phyloP scores from a whole-genome alignment of 1,140 invertebrate species.

The Cotesia vestalis region DNA sequence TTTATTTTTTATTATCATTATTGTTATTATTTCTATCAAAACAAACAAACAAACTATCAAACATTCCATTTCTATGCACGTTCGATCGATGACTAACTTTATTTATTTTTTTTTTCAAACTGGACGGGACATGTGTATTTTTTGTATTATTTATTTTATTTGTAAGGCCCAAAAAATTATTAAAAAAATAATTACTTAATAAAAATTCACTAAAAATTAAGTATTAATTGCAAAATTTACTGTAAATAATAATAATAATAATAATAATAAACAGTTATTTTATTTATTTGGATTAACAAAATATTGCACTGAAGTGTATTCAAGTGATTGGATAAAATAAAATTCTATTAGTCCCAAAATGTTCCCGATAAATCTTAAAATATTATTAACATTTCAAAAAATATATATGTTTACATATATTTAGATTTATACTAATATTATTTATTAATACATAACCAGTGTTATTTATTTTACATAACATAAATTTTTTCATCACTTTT shows the following conservation, averaged over 20 bases:
- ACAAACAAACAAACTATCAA: background rate
- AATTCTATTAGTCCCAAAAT: constrained; percentile 13
- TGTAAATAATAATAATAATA: background rate
- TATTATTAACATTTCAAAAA: constrained; percentile 36
- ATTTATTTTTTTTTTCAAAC: background rate
- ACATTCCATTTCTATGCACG: constrained; percentile 1
- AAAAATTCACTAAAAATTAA: background rate
- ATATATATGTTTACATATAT: constrained; percentile 28
- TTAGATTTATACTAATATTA: constrained; percentile 29
- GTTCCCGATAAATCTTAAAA: constrained; percentile 34
- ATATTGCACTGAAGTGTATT: background rate
- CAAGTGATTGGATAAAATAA: background rate
- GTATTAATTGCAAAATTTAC: background rate
- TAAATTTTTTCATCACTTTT: constrained; percentile 9
- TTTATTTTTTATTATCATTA: background rate
- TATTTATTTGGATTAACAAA: background rate
- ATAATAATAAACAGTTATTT: background rate
- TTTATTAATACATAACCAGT: constrained; percentile 30
- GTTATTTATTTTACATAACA: constrained; percentile 29
- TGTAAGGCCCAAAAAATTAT: background rate
- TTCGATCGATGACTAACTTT: background rate
- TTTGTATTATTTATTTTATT: background rate
- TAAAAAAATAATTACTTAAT: background rate
- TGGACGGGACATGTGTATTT: constrained; percentile 16
- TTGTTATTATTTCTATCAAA: too few species aligned